Percentiles rank a stretch among this genome's conserved stretches.
Conservation (phyloP, 92 coral and sea anemone genomes). For the Galaxea fascicularis region DNA sequence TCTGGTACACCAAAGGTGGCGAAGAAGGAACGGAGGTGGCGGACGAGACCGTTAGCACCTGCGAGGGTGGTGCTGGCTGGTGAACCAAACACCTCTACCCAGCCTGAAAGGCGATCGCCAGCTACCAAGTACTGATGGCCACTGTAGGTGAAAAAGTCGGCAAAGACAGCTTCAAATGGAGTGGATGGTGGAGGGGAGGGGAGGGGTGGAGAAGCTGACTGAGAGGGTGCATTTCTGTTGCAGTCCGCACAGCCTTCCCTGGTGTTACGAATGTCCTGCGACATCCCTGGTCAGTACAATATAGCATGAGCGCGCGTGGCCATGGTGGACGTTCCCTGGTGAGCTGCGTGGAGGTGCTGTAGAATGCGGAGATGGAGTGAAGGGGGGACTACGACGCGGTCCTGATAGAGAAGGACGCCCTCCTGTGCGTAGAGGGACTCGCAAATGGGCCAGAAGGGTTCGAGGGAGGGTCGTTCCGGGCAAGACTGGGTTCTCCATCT, state of each 20-base stretch:
- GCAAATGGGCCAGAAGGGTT: conserved; percentile 40
- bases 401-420: conserved; percentile 61
- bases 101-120: conserved; percentile 56
- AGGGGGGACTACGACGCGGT: conserved; percentile 57
- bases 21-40: conserved; percentile 30
- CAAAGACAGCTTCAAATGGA: conserved; percentile 71
- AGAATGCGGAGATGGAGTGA: conserved; percentile 52
- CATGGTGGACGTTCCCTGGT: conserved; percentile 67
- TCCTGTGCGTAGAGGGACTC: conserved; percentile 58
- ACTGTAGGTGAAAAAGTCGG: conserved; percentile 46
- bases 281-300: conserved; percentile 55
- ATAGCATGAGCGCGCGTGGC: conserved; percentile 53
- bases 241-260: conserved; percentile 27
- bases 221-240: conserved; percentile 65
- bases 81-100: conserved; percentile 63
- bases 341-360: conserved; percentile 74
- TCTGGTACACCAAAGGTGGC: conserved; percentile 57
- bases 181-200: conserved; percentile 54
- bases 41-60: conserved; percentile 59
- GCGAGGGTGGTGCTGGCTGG: conserved; percentile 58
- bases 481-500: not conserved
- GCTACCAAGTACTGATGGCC: conserved; percentile 46
- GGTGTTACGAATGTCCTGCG: conserved; percentile 43
- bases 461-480: not conserved
- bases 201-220: conserved; percentile 57